phyloP scores from a whole-genome alignment of 1,140 invertebrate species.

The Carposina sasakii region DNA sequence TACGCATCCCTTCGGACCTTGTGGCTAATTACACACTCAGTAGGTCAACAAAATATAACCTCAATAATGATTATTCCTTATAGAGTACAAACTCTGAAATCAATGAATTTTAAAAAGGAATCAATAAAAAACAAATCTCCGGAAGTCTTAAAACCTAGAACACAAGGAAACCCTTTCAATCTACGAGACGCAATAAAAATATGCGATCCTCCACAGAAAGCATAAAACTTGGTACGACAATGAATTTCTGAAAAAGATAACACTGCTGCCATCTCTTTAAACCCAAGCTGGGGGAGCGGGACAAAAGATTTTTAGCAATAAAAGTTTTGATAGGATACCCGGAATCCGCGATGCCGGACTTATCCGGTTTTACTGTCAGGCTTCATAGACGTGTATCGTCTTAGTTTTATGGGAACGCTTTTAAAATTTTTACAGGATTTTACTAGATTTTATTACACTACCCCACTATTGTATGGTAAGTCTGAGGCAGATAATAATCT shows the following conservation, averaged over 20 bases:
- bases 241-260: slow-evolving; percentile 67
- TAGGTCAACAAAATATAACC: no score
- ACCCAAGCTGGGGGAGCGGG: slow-evolving; percentile 40
- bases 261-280: slow-evolving; percentile 46
- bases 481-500: no score
- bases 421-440: slow-evolving; percentile 51
- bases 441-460: slow-evolving; percentile 25
- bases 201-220: slow-evolving; percentile 48
- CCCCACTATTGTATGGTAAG: no score
- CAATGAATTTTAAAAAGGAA: no score
- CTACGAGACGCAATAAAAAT: slow-evolving; percentile 65
- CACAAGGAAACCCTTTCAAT: no score
- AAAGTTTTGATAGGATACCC: slow-evolving; percentile 60
- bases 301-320: slow-evolving; percentile 50
- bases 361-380: slow-evolving; percentile 52
- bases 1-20: no score
- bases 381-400: slow-evolving; percentile 41
- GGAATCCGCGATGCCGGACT: slow-evolving; percentile 59
- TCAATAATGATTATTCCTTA: no score
- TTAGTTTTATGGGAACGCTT: slow-evolving; percentile 47
- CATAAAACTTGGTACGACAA: slow-evolving; percentile 65
- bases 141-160: no score
- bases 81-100: no score
- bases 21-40: no score
- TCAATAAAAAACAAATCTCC: no score